phyloP scores from a whole-genome alignment of 2,888 invertebrate genomes.

The Chrysopilus asiliformis region DNA sequence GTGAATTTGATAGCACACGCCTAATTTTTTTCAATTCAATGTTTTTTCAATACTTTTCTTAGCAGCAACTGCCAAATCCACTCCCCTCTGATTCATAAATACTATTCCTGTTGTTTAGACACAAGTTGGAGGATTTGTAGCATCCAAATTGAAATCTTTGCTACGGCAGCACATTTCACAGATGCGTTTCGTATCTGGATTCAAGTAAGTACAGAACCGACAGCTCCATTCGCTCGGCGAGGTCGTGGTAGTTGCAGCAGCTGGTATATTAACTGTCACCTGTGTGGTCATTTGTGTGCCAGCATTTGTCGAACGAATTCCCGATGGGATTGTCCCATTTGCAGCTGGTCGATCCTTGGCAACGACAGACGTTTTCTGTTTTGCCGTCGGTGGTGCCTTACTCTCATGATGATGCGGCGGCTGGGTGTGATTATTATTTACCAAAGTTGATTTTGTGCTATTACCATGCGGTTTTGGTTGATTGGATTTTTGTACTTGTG shows the following conservation, averaged over 20 bases:
- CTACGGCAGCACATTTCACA: conserved; percentile 57
- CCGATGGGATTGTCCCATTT: background rate
- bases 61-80: no score
- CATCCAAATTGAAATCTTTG: conserved; percentile 34
- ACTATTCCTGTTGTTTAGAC: conserved; percentile 22
- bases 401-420: no score
- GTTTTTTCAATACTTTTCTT: background rate
- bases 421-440: conserved; percentile 2
- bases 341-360: background rate
- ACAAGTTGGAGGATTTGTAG: conserved; percentile 30
- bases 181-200: conserved; percentile 41
- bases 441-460: conserved; percentile 1
- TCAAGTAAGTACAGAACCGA: conserved; percentile 51
- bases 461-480: conserved; percentile 3
- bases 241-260: conserved; percentile 14
- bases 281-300: background rate
- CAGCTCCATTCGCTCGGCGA: conserved; percentile 47
- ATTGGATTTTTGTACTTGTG: conserved; percentile 11
- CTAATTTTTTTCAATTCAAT: background rate
- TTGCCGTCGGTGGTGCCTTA: background rate
- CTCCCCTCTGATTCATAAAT: no score
- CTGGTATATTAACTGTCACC: background rate
- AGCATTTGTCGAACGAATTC: background rate
- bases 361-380: background rate
- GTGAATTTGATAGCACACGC: conserved; percentile 1